phyloP scores from a whole-genome alignment of 2,888 invertebrate species.

The Melanargia galathea region DNA sequence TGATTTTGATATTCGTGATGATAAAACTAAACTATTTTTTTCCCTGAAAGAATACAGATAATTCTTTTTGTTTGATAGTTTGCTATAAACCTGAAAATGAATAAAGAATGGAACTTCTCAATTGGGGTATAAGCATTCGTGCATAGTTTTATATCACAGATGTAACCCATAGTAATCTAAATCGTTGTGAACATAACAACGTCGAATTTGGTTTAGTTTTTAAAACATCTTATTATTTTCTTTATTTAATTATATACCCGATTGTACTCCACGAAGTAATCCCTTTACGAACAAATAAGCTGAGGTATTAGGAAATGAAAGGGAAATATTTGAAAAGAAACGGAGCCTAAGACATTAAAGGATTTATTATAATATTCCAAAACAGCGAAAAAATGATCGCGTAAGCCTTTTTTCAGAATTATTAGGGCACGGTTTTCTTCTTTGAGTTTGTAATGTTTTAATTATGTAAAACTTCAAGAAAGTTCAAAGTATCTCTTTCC shows the following conservation, averaged over 20 bases:
- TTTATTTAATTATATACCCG: conserved; percentile 1
- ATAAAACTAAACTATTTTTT: too few species aligned
- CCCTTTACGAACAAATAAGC: conserved; percentile 41
- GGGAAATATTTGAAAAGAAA: conserved; percentile 38
- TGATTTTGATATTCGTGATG: not conserved
- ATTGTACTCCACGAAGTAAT: conserved; percentile 34
- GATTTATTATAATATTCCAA: conserved; percentile 28
- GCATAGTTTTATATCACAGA: too few species aligned
- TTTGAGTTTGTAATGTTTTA: not conserved
- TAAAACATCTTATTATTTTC: not conserved
- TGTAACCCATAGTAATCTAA: too few species aligned
- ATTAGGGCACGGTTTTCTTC: not conserved
- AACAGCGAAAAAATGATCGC: conserved; percentile 31
- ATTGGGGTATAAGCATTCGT: too few species aligned
- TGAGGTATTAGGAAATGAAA: conserved; percentile 39
- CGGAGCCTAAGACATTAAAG: conserved; percentile 34
- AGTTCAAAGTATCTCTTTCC: too few species aligned
- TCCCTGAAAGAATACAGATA: too few species aligned
- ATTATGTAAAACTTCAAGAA: too few species aligned
- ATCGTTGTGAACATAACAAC: too few species aligned
- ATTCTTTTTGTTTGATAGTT: too few species aligned
- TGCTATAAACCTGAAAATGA: too few species aligned
- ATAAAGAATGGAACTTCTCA: too few species aligned
- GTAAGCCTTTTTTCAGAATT: conserved; percentile 22
- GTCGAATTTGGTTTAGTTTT: not conserved